phyloP scores from a whole-genome alignment of 2,888 invertebrate genomes.

The Brachylomia viminalis region DNA sequence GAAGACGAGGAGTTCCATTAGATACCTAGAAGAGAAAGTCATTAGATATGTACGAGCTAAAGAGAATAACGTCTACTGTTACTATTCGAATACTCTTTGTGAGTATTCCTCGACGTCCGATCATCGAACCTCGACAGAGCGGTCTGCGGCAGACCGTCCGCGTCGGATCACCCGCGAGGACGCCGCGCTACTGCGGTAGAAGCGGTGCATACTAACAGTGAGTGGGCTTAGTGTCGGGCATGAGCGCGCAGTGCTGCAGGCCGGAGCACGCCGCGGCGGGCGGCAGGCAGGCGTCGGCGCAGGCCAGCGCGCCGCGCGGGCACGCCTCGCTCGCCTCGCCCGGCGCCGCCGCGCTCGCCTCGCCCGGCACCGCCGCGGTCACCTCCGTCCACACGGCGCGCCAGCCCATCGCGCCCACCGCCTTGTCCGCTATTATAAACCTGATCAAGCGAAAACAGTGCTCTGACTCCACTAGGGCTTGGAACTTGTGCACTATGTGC shows the following conservation, averaged over 20 bases:
- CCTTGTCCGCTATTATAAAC: slow-evolving; percentile 98
- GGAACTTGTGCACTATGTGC: background rate
- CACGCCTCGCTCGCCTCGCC: slow-evolving; percentile 78
- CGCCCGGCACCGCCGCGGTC: slow-evolving; percentile 88
- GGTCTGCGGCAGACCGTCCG: background rate
- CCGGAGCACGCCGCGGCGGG: slow-evolving; percentile 84
- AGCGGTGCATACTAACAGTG: slow-evolving; percentile 93
- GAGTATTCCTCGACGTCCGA: slow-evolving; percentile 33
- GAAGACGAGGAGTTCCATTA: slow-evolving; percentile 44
- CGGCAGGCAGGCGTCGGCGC: slow-evolving; percentile 83
- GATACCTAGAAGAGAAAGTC: slow-evolving; percentile 63
- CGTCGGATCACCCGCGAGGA: slow-evolving; percentile 16
- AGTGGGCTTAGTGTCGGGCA: slow-evolving; percentile 90
- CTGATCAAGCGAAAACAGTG: slow-evolving; percentile 85
- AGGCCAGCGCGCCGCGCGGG: slow-evolving; percentile 70
- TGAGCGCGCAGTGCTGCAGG: slow-evolving; percentile 93
- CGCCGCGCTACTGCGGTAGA: slow-evolving; percentile 35
- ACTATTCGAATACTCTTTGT: slow-evolving; percentile 37
- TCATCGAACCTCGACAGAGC: slow-evolving; percentile 17
- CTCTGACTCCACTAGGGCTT: slow-evolving; percentile 9
- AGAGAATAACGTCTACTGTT: slow-evolving; percentile 52
- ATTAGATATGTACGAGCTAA: slow-evolving; percentile 67
- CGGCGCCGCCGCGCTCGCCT: slow-evolving; percentile 76
- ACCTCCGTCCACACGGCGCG: slow-evolving; percentile 99
- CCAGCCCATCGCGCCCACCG: slow-evolving; percentile 98